Percentiles rank a stretch among this genome's conserved stretches.
Evolutionary conservation across 2,888 invertebrate genomes (phyloP).

Genomic region (Cheilosia vernalis): DNA sequence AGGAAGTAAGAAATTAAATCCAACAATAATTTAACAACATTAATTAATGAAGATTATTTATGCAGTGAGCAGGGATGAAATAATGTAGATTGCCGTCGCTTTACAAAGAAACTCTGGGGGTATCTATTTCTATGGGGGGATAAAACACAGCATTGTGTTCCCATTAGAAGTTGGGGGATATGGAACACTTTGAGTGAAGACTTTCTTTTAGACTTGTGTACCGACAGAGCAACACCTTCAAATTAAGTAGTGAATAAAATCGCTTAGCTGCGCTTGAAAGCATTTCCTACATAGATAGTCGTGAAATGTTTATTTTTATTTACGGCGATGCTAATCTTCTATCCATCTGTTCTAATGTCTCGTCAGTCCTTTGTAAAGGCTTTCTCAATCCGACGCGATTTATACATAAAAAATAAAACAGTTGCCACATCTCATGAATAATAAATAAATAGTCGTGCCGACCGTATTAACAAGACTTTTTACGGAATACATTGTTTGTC

Average conservation of each 20-base stretch:
- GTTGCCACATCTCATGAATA: too few species aligned
- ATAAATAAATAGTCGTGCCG: too few species aligned
- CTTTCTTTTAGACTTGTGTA: background rate
- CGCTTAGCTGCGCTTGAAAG: background rate
- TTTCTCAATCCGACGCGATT: too few species aligned
- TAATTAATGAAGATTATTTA: slow-evolving; percentile 75
- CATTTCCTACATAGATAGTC: background rate
- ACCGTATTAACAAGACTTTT: too few species aligned
- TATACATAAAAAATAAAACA: too few species aligned
- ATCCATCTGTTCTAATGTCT: too few species aligned
- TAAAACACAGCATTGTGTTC: slow-evolving; percentile 13
- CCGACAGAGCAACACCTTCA: slow-evolving; percentile 30
- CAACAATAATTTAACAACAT: slow-evolving; percentile 74
- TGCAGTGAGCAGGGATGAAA: slow-evolving; percentile 63
- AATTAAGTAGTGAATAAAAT: slow-evolving; percentile 33
- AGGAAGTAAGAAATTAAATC: slow-evolving; percentile 70
- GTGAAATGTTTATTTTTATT: too few species aligned
- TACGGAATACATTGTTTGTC: too few species aligned
- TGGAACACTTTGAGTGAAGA: slow-evolving; percentile 11
- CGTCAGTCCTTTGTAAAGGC: too few species aligned
- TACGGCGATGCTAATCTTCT: too few species aligned
- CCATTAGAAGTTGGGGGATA: slow-evolving; percentile 16
- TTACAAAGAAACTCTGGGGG: slow-evolving; percentile 15
- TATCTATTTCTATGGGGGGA: slow-evolving; percentile 13
- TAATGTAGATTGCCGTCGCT: slow-evolving; percentile 30